Conservation (phyloP, 2,113 vertebrate genomes). For the Oryzias curvinotus region DNA sequence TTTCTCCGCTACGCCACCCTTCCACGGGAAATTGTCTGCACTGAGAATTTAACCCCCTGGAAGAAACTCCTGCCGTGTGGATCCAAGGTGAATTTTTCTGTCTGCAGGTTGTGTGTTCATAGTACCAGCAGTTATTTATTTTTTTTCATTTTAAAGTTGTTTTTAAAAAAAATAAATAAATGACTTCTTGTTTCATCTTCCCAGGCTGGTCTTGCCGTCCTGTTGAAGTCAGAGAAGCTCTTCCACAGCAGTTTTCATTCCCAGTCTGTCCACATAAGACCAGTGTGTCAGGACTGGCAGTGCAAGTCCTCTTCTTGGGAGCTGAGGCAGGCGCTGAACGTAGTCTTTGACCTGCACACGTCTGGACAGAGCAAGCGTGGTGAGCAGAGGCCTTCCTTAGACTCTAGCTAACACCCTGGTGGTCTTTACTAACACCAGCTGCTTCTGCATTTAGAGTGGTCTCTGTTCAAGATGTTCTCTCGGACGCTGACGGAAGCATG, state of each 20-base stretch:
- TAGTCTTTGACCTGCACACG: slow-evolving; percentile 91
- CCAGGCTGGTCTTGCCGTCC: slow-evolving; percentile 91
- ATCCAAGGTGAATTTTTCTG: slow-evolving; percentile 82
- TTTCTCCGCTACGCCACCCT: slow-evolving; percentile 92
- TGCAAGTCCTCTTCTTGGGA: slow-evolving; percentile 90
- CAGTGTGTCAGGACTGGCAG: slow-evolving; percentile 84
- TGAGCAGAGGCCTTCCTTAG: slow-evolving; percentile 43
- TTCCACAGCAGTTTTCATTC: slow-evolving; percentile 98
- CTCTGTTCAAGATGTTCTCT: slow-evolving; percentile 96
- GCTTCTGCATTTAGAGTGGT: slow-evolving; percentile 85
- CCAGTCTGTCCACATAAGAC: slow-evolving; percentile 92
- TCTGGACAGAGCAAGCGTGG: slow-evolving; percentile 88
- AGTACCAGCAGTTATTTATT: not conserved
- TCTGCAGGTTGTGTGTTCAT: not conserved
- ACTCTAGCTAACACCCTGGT: not conserved
- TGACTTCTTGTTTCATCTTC: not conserved
- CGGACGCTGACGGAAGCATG: slow-evolving; percentile 92
- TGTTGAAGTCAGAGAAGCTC: slow-evolving; percentile 93
- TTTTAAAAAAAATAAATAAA: not conserved
- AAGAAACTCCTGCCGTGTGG: slow-evolving; percentile 97
- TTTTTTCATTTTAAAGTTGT: not conserved
- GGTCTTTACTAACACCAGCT: not conserved
- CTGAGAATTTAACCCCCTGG: slow-evolving; percentile 98
- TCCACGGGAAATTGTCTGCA: slow-evolving; percentile 94
- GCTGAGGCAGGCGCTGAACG: slow-evolving; percentile 90